Conservation (phyloP, 2,888 invertebrate species). For the Scaptodrosophila latifasciaeformis region DNA sequence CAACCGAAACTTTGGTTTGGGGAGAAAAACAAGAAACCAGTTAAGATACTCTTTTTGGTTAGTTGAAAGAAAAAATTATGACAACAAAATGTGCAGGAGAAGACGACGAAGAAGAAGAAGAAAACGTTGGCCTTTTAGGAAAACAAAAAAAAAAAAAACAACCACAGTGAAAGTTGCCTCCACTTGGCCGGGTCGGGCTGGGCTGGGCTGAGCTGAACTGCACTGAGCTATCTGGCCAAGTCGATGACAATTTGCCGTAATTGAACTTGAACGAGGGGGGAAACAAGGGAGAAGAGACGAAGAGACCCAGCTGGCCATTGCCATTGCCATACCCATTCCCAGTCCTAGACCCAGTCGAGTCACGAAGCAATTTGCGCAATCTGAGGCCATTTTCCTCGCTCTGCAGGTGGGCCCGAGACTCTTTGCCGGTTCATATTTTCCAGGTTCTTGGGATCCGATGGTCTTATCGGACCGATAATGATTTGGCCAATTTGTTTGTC, state of each 20-base stretch:
- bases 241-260: conserved; percentile 53
- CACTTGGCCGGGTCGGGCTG: conserved; percentile 2
- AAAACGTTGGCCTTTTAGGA: conserved; percentile 17
- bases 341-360: too few species aligned
- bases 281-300: conserved; percentile 9
- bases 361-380: conserved; percentile 33
- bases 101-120: too few species aligned
- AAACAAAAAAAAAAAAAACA: conserved; percentile 29
- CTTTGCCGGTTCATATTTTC: conserved; percentile 20
- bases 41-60: not conserved
- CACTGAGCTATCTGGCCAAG: conserved; percentile 27
- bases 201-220: not conserved
- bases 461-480: too few species aligned
- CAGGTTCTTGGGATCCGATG: too few species aligned
- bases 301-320: not conserved
- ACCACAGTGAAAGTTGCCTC: conserved; percentile 38
- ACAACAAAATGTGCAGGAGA: conserved; percentile 29
- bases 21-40: conserved; percentile 22
- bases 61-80: conserved; percentile 15
- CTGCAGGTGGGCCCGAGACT: conserved; percentile 34
- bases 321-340: too few species aligned
- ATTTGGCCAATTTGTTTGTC: too few species aligned
- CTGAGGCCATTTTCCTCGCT: conserved; percentile 13
- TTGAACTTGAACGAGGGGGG: conserved; percentile 47
- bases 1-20: conserved; percentile 54